A percentile compares a stretch with the other conserved stretches of the same genome.
phyloP scores from a whole-genome alignment of 2,888 invertebrate species.

The Sminthurinus aureus region DNA sequence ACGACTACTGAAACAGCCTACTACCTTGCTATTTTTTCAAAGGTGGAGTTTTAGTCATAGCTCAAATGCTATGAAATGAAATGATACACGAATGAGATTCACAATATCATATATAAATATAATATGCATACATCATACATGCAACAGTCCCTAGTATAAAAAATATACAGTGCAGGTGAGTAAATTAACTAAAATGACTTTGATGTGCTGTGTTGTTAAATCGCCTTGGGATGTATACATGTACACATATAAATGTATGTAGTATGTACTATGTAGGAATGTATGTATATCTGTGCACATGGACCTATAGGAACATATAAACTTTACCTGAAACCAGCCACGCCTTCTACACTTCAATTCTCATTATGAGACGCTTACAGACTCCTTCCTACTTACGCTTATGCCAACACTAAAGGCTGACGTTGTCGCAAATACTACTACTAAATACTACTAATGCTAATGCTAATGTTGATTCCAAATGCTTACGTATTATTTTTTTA shows the following conservation, averaged over 20 bases:
- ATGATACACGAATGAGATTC: too few species aligned
- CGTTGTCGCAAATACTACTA: not conserved
- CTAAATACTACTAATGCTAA: too few species aligned
- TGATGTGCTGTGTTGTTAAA: constrained; percentile 2
- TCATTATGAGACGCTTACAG: constrained; percentile 17
- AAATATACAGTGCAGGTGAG: constrained; percentile 25
- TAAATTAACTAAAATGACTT: constrained; percentile 39
- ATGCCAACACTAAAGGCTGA: not conserved
- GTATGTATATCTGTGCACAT: constrained; percentile 18
- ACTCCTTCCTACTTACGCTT: constrained; percentile 12
- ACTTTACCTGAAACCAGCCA: constrained; percentile 28
- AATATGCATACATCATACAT: too few species aligned
- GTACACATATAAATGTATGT: too few species aligned
- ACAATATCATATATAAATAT: too few species aligned
- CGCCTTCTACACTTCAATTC: constrained; percentile 36
- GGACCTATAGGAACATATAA: constrained; percentile 5
- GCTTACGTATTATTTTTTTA: too few species aligned
- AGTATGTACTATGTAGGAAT: not conserved
- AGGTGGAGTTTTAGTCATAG: too few species aligned
- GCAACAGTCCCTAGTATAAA: too few species aligned
- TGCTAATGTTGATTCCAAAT: not conserved
- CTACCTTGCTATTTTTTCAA: too few species aligned
- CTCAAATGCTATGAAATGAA: too few species aligned
- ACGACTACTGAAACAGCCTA: too few species aligned
- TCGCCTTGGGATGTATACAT: constrained; percentile 6